These are phyloP conservation scores for Zele albiditarsus DNA, from an alignment of 2,888 invertebrate species.

Conservation along the genomic window DNA sequence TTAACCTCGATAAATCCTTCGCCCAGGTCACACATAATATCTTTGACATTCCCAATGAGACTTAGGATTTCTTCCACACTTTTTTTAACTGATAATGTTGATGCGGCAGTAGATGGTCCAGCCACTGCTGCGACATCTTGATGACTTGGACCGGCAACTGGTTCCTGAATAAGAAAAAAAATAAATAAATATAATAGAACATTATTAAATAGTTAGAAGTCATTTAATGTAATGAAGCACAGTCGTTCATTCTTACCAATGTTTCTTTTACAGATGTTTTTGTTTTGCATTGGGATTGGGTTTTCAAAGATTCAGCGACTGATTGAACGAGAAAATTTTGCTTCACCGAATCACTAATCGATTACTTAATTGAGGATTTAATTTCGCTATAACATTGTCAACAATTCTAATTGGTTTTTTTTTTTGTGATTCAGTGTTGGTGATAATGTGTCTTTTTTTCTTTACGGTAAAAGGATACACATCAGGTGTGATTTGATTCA, in stretches of 20 bases:
- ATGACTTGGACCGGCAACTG: conserved; percentile 53
- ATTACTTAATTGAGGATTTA: conserved; percentile 54
- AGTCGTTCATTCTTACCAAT: not conserved
- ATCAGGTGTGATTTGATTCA: conserved; percentile 78
- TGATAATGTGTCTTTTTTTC: not conserved
- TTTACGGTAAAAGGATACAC: conserved; percentile 78
- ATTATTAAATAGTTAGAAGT: not conserved
- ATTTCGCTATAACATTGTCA: conserved; percentile 6
- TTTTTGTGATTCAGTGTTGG: not conserved
- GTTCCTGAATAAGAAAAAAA: conserved; percentile 45
- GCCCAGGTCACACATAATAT: conserved; percentile 87
- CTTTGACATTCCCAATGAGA: conserved; percentile 80
- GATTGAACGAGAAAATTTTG: conserved; percentile 76
- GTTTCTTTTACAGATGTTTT: not conserved
- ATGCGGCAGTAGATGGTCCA: conserved; percentile 7
- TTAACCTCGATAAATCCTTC: conserved; percentile 79
- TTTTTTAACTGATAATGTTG: conserved; percentile 39
- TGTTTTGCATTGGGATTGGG: conserved; percentile 14
- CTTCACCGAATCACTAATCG: conserved; percentile 75
- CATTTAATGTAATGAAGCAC: not conserved
- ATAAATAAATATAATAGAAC: conserved; percentile 19
- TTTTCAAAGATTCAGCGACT: conserved; percentile 12
- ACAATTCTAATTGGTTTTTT: conserved; percentile 20
- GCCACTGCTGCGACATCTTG: conserved; percentile 33
- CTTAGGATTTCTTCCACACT: conserved; percentile 63